Percentiles rank a stretch among this genome's conserved stretches.
phyloP scores from a whole-genome alignment of 2,888 invertebrate species.

The Lampropteryx suffumata region DNA sequence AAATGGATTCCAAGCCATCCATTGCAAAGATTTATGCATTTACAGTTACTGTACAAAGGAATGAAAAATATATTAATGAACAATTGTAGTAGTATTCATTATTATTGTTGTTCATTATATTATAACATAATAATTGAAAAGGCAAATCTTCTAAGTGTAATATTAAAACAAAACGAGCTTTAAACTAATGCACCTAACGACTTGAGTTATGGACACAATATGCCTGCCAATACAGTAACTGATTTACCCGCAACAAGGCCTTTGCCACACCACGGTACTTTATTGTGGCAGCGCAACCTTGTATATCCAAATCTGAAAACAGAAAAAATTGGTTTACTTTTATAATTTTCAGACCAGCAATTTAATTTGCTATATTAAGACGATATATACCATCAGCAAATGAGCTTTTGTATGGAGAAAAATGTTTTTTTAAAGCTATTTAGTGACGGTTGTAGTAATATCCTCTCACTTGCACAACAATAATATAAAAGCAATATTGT shows the following conservation, averaged over 20 bases:
- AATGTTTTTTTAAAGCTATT: too few species aligned
- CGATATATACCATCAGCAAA: too few species aligned
- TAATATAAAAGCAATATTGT: too few species aligned
- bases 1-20: constrained; percentile 3
- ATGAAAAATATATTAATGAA: constrained; percentile 11
- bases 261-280: constrained; percentile 64
- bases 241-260: constrained; percentile 74
- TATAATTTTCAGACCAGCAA: neutral
- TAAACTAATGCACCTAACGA: constrained; percentile 74
- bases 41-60: constrained; percentile 8
- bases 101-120: constrained; percentile 16
- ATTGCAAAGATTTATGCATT: constrained; percentile 10
- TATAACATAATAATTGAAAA: constrained; percentile 16
- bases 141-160: constrained; percentile 13
- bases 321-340: neutral
- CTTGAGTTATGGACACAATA: constrained; percentile 64
- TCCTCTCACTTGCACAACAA: too few species aligned
- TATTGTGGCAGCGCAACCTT: constrained; percentile 54
- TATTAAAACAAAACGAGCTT: constrained; percentile 43
- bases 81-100: too few species aligned
- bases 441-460: too few species aligned
- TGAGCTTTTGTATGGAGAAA: too few species aligned
- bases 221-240: constrained; percentile 70
- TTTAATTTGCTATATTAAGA: too few species aligned
- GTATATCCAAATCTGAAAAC: constrained; percentile 67